These are phyloP conservation scores for Oopsacas minuta DNA, from an alignment of 37 sponge, comb jelly and placozoan species.

Conservation along the genomic window DNA sequence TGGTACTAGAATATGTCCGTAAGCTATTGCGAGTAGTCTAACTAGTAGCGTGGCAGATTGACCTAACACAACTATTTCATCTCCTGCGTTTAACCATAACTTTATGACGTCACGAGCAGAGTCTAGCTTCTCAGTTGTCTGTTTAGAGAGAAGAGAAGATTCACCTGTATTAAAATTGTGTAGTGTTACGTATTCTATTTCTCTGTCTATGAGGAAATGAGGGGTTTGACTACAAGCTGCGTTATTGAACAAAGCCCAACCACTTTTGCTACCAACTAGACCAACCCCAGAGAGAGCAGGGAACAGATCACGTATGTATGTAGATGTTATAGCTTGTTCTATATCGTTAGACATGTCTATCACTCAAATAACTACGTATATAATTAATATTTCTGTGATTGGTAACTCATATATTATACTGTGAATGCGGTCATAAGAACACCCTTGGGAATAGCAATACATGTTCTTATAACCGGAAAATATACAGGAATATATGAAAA, in stretches of 20 bases:
- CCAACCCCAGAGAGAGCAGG: not conserved
- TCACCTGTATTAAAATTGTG: not conserved
- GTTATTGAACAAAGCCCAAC: not conserved
- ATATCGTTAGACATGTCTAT: too few relatives aligned
- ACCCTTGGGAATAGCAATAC: too few relatives aligned
- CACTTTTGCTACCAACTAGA: not conserved
- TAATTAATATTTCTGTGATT: too few relatives aligned
- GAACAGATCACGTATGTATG: not conserved
- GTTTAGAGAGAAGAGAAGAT: not conserved
- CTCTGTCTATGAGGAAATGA: not conserved
- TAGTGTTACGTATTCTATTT: not conserved
- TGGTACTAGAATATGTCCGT: not conserved
- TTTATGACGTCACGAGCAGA: not conserved
- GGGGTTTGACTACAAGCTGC: not conserved
- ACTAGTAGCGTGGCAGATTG: not conserved
- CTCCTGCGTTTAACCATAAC: not conserved
- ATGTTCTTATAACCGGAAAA: too few relatives aligned
- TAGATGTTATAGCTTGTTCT: not conserved
- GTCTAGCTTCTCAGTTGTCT: not conserved
- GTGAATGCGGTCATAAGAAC: too few relatives aligned
- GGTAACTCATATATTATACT: too few relatives aligned
- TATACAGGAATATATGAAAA: too few relatives aligned
- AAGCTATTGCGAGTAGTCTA: not conserved
- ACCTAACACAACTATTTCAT: not conserved
- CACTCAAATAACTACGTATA: too few relatives aligned